phyloP scores from a whole-genome alignment of 2,113 vertebrate species.

The Pygathrix nemaeus region DNA sequence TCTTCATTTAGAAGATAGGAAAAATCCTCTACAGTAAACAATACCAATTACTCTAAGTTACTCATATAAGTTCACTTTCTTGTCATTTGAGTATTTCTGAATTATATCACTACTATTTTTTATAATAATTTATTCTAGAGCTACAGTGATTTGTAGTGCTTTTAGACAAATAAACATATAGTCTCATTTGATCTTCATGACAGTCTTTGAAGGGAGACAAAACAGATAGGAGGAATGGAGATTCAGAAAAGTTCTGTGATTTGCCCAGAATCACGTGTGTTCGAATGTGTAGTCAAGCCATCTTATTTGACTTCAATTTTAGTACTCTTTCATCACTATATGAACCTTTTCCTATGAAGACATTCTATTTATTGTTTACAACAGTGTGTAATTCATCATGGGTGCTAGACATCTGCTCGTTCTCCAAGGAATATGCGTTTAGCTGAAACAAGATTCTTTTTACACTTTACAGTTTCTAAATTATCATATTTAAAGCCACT shows the following conservation, averaged over 20 bases:
- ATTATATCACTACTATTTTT: neutral
- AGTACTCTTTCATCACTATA: neutral
- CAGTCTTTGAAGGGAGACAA: neutral
- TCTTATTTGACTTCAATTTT: neutral
- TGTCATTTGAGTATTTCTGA: neutral
- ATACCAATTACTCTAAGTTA: neutral
- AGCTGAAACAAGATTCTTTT: neutral
- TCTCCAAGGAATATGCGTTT: neutral
- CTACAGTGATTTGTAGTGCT: neutral
- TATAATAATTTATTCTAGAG: neutral
- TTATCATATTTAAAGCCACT: neutral
- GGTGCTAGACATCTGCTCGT: neutral
- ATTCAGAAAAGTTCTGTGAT: neutral
- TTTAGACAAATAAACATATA: neutral
- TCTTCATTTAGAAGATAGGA: neutral
- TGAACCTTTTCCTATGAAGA: neutral
- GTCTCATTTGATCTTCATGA: neutral
- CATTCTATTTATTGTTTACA: neutral
- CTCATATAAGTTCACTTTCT: neutral
- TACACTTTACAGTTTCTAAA: neutral
- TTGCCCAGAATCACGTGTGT: neutral
- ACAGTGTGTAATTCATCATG: neutral
- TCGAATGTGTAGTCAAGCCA: neutral
- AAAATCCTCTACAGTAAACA: neutral
- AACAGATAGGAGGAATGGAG: neutral